These are phyloP conservation scores for Diloba caeruleocephala DNA, from an alignment of 2,888 invertebrate species.

Conservation along the genomic window DNA sequence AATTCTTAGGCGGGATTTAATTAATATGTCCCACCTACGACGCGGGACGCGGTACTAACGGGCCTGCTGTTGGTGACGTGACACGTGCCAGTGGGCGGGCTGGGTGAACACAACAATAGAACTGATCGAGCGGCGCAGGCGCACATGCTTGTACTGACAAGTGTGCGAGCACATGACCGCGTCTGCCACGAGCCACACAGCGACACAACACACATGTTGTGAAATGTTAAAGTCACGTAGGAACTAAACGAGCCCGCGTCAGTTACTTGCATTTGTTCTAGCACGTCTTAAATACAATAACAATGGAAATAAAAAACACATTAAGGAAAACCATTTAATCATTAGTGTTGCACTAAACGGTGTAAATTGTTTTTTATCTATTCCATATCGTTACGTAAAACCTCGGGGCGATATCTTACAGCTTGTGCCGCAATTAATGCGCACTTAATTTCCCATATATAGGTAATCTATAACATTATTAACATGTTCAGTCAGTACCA, in stretches of 20 bases:
- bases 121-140: background rate
- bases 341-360: too few relatives aligned
- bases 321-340: background rate
- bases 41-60: background rate
- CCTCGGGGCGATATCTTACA: too few relatives aligned
- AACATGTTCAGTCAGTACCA: too few relatives aligned
- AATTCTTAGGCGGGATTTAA: too few relatives aligned
- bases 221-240: conserved; percentile 23
- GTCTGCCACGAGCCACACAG: conserved; percentile 4
- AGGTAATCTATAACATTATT: too few relatives aligned
- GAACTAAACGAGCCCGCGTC: background rate
- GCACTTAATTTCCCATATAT: too few relatives aligned
- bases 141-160: background rate
- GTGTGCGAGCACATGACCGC: conserved; percentile 6
- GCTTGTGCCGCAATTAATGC: too few relatives aligned
- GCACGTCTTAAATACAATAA: conserved; percentile 33
- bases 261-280: conserved; percentile 6
- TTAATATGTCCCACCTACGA: too few relatives aligned
- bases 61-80: background rate
- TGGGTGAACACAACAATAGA: background rate
- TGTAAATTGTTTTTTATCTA: too few relatives aligned
- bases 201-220: conserved; percentile 9
- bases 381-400: too few relatives aligned
- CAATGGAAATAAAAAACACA: background rate
- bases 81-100: background rate